These are phyloP conservation scores for Yponomeuta cagnagella DNA, from an alignment of 2,888 invertebrate species.

Conservation along the genomic window DNA sequence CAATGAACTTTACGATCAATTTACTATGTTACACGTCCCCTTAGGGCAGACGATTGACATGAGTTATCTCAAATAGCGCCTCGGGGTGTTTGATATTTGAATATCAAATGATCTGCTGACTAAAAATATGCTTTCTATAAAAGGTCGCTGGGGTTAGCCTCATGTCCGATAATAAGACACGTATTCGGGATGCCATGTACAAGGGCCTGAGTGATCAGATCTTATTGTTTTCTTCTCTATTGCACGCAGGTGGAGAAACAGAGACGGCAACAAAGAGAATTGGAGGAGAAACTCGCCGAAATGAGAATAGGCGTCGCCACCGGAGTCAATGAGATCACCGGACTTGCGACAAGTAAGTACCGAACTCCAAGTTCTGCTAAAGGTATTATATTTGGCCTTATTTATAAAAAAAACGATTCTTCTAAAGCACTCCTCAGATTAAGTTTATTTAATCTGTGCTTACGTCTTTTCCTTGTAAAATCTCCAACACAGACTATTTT, in stretches of 20 bases:
- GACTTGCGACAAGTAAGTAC: slow-evolving; percentile 58
- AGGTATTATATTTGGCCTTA: too few species aligned
- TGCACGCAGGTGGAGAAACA: slow-evolving; percentile 79
- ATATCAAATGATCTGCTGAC: background rate
- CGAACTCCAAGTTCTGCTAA: background rate
- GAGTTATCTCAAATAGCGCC: background rate
- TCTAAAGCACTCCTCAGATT: too few species aligned
- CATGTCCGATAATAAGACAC: background rate
- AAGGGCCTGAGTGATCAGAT: too few species aligned
- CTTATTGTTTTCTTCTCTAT: too few species aligned
- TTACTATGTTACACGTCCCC: background rate
- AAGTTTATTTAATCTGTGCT: too few species aligned
- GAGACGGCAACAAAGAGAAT: slow-evolving; percentile 70
- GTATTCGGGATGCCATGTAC: too few species aligned
- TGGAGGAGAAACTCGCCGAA: slow-evolving; percentile 72
- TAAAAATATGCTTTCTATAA: slow-evolving; percentile 13
- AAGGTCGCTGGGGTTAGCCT: background rate
- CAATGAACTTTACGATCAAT: background rate
- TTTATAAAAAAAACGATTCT: too few species aligned
- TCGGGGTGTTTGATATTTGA: background rate
- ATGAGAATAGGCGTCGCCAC: slow-evolving; percentile 72
- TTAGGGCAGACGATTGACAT: background rate
- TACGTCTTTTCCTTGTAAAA: too few species aligned
- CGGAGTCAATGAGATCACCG: slow-evolving; percentile 67
- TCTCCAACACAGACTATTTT: too few species aligned